phyloP scores from a whole-genome alignment of 2,888 invertebrate genomes.

The Melanotus villosus region DNA sequence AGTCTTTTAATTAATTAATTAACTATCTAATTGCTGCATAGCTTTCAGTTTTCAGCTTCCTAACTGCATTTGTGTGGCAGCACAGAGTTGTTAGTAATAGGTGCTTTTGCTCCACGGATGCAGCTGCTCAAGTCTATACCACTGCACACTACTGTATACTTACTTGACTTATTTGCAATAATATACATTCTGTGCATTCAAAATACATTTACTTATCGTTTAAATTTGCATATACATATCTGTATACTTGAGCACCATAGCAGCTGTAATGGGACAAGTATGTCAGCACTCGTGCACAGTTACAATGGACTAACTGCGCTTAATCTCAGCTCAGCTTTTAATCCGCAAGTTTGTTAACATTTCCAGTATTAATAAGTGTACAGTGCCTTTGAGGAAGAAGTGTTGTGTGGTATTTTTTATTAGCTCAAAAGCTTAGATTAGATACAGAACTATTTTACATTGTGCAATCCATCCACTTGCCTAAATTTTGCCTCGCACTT shows the following conservation, averaged over 20 bases:
- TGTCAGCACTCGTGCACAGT: slow-evolving; percentile 69
- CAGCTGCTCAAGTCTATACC: slow-evolving; percentile 48
- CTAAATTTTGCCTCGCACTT: slow-evolving; percentile 46
- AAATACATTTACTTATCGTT: slow-evolving; percentile 33
- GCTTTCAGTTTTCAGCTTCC: slow-evolving; percentile 55
- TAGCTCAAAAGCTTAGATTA: slow-evolving; percentile 62
- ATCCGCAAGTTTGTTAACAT: slow-evolving; percentile 67
- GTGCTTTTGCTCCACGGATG: slow-evolving; percentile 49
- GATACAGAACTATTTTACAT: slow-evolving; percentile 49
- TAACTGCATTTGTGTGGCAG: slow-evolving; percentile 48
- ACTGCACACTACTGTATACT: slow-evolving; percentile 37
- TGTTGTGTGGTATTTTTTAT: slow-evolving; percentile 65
- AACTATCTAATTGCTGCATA: slow-evolving; percentile 40
- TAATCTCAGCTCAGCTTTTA: slow-evolving; percentile 70
- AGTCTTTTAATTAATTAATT: slow-evolving; percentile 32
- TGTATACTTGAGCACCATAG: slow-evolving; percentile 49
- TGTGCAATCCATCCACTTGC: slow-evolving; percentile 32
- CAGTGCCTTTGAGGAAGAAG: slow-evolving; percentile 61
- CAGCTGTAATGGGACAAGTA: slow-evolving; percentile 62
- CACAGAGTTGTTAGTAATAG: slow-evolving; percentile 38
- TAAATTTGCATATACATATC: slow-evolving; percentile 35
- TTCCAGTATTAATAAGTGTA: slow-evolving; percentile 66
- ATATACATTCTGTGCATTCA: slow-evolving; percentile 37
- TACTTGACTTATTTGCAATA: slow-evolving; percentile 29
- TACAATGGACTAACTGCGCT: slow-evolving; percentile 69